These are phyloP conservation scores for Eubasilissa regina DNA, from an alignment of 1,140 invertebrate genomes.

Conservation along the genomic window DNA sequence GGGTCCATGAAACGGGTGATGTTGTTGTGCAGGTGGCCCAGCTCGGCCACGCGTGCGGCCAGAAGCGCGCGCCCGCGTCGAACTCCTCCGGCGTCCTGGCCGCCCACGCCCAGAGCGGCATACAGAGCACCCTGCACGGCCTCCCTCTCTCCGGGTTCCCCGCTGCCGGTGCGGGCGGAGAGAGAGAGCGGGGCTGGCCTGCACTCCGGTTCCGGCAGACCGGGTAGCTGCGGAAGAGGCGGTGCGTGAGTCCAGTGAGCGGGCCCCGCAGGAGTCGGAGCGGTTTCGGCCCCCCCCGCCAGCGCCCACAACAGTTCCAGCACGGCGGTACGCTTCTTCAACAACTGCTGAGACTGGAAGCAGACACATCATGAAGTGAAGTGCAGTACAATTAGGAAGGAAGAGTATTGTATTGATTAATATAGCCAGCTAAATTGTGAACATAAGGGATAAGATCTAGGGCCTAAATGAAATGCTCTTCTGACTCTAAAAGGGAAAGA, in stretches of 20 bases:
- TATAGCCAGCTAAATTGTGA: no score
- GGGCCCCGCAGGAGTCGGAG: neutral
- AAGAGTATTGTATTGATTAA: no score
- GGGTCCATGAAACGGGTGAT: constrained; percentile 81
- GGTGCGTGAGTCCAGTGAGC: constrained; percentile 60
- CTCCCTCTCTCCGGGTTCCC: constrained; percentile 64
- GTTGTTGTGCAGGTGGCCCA: constrained; percentile 90
- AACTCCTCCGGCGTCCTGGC: neutral
- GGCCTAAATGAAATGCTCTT: no score
- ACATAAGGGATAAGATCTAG: no score
- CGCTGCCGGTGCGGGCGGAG: neutral
- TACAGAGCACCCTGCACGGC: constrained; percentile 62
- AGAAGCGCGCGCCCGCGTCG: constrained; percentile 66
- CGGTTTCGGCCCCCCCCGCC: constrained; percentile 7
- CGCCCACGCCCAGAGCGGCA: constrained; percentile 65
- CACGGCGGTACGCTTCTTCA: constrained; percentile 48
- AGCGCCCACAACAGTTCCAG: constrained; percentile 55
- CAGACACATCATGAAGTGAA: neutral
- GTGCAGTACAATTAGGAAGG: neutral
- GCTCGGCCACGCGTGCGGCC: constrained; percentile 83
- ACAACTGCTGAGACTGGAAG: constrained; percentile 37
- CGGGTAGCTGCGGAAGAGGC: neutral
- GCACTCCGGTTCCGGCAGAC: neutral
- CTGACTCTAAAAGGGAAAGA: no score
- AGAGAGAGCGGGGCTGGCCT: neutral